Conservation (phyloP, 2,888 invertebrate species). For the Coenonympha glycerion region DNA sequence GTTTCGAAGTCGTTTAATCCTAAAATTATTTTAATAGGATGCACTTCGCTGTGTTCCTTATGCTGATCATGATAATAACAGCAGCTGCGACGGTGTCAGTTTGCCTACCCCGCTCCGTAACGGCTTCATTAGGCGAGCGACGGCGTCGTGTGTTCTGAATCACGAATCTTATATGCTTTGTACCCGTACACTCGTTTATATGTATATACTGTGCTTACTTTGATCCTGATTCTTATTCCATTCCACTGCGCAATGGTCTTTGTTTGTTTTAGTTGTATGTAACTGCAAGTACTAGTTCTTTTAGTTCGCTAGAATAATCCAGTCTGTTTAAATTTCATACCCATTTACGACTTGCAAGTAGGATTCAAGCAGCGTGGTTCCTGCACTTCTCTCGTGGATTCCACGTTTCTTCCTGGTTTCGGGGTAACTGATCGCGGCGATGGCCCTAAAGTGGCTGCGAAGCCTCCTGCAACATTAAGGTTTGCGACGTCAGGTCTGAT, state of each 20-base stretch:
- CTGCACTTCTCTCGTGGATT: no score
- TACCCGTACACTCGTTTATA: slow-evolving; percentile 16
- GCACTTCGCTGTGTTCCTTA: slow-evolving; percentile 25
- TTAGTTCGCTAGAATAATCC: no score
- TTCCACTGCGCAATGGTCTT: slow-evolving; percentile 8
- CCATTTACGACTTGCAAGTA: no score
- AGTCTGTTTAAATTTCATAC: neutral
- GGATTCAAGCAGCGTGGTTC: no score
- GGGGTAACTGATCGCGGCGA: no score
- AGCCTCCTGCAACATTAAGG: no score
- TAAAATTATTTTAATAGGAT: slow-evolving; percentile 27
- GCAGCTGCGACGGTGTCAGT: slow-evolving; percentile 56
- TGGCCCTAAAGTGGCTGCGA: no score
- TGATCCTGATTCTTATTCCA: slow-evolving; percentile 16
- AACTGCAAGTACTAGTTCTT: no score
- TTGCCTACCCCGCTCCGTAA: slow-evolving; percentile 58
- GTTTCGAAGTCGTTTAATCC: slow-evolving; percentile 12
- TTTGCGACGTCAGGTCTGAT: no score
- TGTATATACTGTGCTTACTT: slow-evolving; percentile 21
- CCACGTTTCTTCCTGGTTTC: no score
- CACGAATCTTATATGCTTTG: slow-evolving; percentile 43
- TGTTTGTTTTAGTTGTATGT: neutral
- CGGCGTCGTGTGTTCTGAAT: slow-evolving; percentile 36
- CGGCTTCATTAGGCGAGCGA: slow-evolving; percentile 59
- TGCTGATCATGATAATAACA: slow-evolving; percentile 54